Base-by-base conservation (phyloP, 2,113 vertebrate genomes). In the Neotoma lepida region DNA sequence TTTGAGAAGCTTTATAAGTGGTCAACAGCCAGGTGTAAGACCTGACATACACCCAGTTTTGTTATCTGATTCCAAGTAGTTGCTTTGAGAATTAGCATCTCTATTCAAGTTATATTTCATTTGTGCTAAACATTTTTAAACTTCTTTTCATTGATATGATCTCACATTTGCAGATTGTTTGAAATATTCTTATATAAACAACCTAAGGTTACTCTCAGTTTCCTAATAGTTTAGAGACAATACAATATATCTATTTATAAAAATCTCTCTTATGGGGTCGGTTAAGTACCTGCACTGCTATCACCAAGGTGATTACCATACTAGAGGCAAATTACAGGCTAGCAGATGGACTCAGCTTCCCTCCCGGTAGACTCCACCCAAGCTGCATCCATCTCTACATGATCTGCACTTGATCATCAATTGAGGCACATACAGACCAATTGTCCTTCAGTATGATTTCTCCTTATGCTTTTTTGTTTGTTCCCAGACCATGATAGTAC, bases 101-200 rank as follows among this genome's bases (percentile, higher is more conserved):
- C 13, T 64, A 70, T 39, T 82, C 24, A 80, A 80, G 24, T 24
- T 80, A 74, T 64, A 88, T 35, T 80, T 84, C 28, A 80, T 94
- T 90, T 95, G 39, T 95, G 20, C 30, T 17, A 78, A 92, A 90
- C 0, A 76, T 70, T 86, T 94, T 70, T 86, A 33, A 71, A 64
- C 44, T 26, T 46, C 39, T 71, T 92, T 73, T 54, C 30, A 44
- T 56, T 88, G 35, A 2, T 82, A 92, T 81, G 20, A 73, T 24
- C 35, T 87, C 70, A 26, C 56, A 71, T 76, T 46, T 93, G 0
- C 35, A 94, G 44, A 76, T 22, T 33, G 33, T 86, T 64, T 24
- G 20, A 93, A 94, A 89, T 49, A 56, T 41, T 9, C 54, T 90
- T 90, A 13, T 51, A 2, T 66, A 4, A 68, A 92, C 44, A 81